Percentiles rank a stretch among this genome's conserved stretches.
Conservation (phyloP, 1,140 invertebrate species). For the Drosophila elegans region DNA sequence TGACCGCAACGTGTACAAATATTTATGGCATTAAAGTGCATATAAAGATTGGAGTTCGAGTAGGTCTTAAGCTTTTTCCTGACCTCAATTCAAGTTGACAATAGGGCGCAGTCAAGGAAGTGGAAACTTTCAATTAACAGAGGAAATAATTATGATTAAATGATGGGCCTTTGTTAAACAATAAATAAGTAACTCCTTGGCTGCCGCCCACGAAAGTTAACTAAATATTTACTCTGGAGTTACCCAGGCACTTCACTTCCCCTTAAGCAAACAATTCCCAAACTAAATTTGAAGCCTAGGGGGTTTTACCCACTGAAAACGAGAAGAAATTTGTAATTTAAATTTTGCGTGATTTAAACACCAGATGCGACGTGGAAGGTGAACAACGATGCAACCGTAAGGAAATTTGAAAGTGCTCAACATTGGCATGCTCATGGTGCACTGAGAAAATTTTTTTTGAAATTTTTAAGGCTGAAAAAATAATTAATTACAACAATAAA, state of each 20-base stretch:
- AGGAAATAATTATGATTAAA: constrained; percentile 34
- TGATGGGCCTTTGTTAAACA: background rate
- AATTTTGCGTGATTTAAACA: constrained; percentile 42
- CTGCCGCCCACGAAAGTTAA: constrained; percentile 8
- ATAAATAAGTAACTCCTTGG: constrained; percentile 15
- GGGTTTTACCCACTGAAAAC: constrained; percentile 13
- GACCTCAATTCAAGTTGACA: constrained; percentile 6
- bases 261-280: constrained; percentile 45
- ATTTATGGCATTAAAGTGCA: constrained; percentile 9
- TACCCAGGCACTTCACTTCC: constrained; percentile 19
- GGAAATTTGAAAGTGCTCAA: constrained; percentile 44
- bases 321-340: constrained; percentile 48
- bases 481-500: background rate
- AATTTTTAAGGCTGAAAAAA: no score
- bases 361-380: constrained; percentile 37
- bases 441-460: background rate
- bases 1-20: constrained; percentile 46
- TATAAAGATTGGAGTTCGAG: constrained; percentile 18
- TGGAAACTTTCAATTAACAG: constrained; percentile 8
- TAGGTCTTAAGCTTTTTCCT: background rate
- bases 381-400: constrained; percentile 45
- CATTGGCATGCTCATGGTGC: constrained; percentile 28
- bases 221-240: constrained; percentile 31
- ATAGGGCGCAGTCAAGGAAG: background rate
- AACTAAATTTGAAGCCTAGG: constrained; percentile 60